Evolutionary conservation across 2,888 invertebrate genomes (phyloP).

Genomic region (Omphaloscelis lunosa): DNA sequence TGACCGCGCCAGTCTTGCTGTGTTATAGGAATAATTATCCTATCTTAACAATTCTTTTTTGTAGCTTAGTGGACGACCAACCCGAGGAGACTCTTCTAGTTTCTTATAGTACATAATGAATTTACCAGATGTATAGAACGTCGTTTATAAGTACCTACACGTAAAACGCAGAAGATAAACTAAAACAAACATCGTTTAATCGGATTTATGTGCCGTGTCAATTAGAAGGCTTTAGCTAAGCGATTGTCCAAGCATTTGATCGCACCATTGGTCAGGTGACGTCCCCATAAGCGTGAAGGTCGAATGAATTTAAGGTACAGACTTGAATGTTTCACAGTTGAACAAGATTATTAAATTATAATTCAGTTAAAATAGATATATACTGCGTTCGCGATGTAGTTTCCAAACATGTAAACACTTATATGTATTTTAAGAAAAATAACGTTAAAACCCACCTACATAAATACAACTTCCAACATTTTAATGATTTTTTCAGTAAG

Average conservation of each 20-base stretch:
- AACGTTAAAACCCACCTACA: background rate
- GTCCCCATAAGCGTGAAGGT: conserved; percentile 64
- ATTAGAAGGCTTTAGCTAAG: conserved; percentile 59
- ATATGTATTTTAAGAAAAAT: background rate
- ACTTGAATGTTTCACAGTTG: conserved; percentile 11
- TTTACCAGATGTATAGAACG: background rate
- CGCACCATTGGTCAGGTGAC: conserved; percentile 60
- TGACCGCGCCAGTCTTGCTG: no score
- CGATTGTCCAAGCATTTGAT: conserved; percentile 54
- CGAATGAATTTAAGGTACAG: conserved; percentile 48
- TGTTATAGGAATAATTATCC: no score
- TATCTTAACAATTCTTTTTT: no score
- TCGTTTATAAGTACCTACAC: background rate
- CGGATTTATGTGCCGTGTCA: conserved; percentile 47
- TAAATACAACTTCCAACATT: background rate
- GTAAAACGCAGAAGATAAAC: conserved; percentile 11
- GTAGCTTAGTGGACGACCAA: no score
- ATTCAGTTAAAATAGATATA: background rate
- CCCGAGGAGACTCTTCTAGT: no score
- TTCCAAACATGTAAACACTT: background rate
- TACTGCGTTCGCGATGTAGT: background rate
- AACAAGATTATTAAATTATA: background rate
- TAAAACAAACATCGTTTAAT: conserved; percentile 38
- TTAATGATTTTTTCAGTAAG: background rate
- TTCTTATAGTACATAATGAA: no score